Conservation (phyloP, 2,797 vertebrate species). For the Malacoraja senta region DNA sequence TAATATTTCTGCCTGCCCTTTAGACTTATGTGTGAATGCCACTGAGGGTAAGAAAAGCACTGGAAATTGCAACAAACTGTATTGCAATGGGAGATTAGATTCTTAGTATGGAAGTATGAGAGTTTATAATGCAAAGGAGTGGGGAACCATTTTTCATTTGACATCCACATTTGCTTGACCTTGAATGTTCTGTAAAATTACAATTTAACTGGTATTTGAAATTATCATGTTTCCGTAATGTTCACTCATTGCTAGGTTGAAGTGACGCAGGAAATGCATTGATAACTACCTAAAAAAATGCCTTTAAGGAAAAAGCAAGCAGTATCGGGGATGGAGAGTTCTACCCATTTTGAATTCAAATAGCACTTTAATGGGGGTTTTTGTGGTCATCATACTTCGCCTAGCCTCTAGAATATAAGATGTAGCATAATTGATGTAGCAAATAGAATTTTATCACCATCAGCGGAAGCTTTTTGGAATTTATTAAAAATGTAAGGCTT, state of each 20-base stretch:
- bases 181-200: background rate
- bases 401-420: background rate
- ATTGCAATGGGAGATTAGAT: background rate
- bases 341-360: background rate
- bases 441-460: background rate
- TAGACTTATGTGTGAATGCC: background rate
- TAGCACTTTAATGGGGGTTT: background rate
- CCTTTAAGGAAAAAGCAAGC: background rate
- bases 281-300: background rate
- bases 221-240: background rate
- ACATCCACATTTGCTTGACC: background rate
- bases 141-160: background rate
- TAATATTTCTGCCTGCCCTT: background rate
- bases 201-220: background rate
- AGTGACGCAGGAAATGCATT: background rate
- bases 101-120: background rate
- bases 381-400: background rate
- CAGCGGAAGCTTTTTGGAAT: background rate
- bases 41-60: background rate
- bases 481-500: constrained; percentile 16
- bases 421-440: background rate
- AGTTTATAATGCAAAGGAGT: background rate
- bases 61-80: background rate
- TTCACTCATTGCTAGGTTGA: background rate
- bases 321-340: background rate